phyloP scores from a whole-genome alignment of 1,140 invertebrate species.

The Myzus persicae region DNA sequence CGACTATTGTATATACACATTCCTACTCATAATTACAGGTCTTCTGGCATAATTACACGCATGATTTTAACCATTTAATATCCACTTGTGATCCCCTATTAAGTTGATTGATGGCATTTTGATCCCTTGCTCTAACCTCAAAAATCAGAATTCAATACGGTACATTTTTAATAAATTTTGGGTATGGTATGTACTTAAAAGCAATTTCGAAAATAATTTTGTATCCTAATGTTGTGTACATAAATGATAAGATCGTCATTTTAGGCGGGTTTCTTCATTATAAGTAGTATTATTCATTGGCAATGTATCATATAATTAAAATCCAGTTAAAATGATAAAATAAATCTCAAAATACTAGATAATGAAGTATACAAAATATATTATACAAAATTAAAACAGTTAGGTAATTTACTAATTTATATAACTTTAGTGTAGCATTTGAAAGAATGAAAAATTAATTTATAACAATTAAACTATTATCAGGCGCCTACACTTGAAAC shows the following conservation, averaged over 20 bases:
- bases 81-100: background rate
- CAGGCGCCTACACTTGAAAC: no score
- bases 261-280: background rate
- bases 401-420: background rate
- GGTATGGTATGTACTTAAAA: background rate
- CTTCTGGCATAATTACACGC: slow-evolving; percentile 12
- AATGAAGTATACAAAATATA: background rate
- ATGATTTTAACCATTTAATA: background rate
- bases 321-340: background rate
- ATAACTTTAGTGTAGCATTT: background rate
- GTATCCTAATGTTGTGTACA: background rate
- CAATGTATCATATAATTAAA: background rate
- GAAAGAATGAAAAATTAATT: background rate
- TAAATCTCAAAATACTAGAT: background rate
- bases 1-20: background rate
- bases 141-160: background rate
- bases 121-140: background rate
- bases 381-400: background rate
- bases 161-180: background rate
- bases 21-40: background rate
- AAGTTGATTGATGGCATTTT: slow-evolving; percentile 3
- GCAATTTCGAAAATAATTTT: background rate
- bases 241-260: background rate
- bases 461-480: background rate
- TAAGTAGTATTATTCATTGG: background rate